Base-by-base conservation (phyloP, 2,888 invertebrate genomes). In the Rhogogaster chlorosoma region DNA sequence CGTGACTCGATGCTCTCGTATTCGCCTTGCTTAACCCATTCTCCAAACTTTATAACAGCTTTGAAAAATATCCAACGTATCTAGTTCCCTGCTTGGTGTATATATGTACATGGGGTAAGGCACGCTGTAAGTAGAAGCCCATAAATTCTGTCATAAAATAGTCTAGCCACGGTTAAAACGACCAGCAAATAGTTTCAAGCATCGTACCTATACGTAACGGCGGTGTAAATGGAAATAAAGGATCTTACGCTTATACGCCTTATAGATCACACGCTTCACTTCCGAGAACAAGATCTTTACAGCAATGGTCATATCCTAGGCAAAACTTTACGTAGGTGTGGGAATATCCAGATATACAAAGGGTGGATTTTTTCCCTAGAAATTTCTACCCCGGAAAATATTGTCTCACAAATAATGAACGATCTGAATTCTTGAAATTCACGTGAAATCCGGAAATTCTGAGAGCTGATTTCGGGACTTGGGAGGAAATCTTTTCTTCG, bases 141-240 rank as follows among this genome's bases (percentile, higher is more conserved):
- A 38, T 80, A 80, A 80, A 80, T 61, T 80, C 64, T 42, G 36
- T 61, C 80, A 64, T 80, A 80, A 80, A 80, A 80, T 80, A 64
- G 80, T 36, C 80, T 80, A 32, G 53, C 53, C 61, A 42, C 80
- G 36, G 61, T 61, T 38, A 22, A 61, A 80, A 36, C 26, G 42
- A 26, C 38, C 61, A n/a, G 64, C 18, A 80, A 80, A 80, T 80
- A 80, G 80, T 61, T 80, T 61, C 80, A 15, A 77, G 57, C 42
- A 36, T 80, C 53, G n/a, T 29, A 53, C 26, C 29, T 18, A n/a
- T n/a, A 49, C 32, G 77, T 77, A 77, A 77, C 77, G 12, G 53
- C 1, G 12, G 53, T 80, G 64, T 61, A 80, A 38, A 22, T 80
- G 53, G 64, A 80, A 80, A 80, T 80, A 61, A 38, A 80, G 36